Base-by-base conservation (phyloP, 1,140 invertebrate genomes). In the Araneus ventricosus region DNA sequence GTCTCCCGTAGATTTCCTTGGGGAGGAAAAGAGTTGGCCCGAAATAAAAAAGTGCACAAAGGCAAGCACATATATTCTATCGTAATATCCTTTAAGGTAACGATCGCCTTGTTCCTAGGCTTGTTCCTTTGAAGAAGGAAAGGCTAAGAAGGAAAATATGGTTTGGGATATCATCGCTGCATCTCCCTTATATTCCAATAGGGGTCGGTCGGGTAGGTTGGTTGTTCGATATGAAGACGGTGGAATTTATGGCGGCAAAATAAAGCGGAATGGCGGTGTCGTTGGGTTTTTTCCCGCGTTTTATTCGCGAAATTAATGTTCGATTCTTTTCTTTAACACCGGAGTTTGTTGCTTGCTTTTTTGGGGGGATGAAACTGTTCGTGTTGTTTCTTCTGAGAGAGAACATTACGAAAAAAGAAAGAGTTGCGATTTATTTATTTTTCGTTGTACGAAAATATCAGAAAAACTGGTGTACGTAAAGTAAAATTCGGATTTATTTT, bases 231-330 rank as follows among this genome's bases (percentile, higher is more conserved):
- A 34, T 75, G 67, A 75, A 75, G 67, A 75, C 30, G 34, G 30
- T 75, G 67, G 67, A 37, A 75, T 75, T 75, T 75, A 75, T 75
- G 67, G 67, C 30, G 67, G 67, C 27, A 75, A 75, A 75, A 75
- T 75, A 75, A 75, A 75, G 27, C 30, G 67, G 6, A 75, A 75
- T 30, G 67, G 67, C 4, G 67, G 34, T 75, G 67, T 75, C 67
- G 67, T 75, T 37, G 67, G 30, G 67, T 75, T 75, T n/a, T n/a
- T 75, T 75, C 20, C 67, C 67, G 17, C 67, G 4, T 75, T 75
- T 75, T 75, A 75, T 37, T 75, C 30, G 67, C 17, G 30, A 17
- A 75, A 75, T 75, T 30, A 75, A 75, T 75, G 67, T 75, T 75
- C 67, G 34, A 34, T 75, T 75, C 67, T 30, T 75, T 75, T 30